Evolutionary conservation across 2,888 invertebrate genomes (phyloP), one percentile per base, ranked within the genome.

Genomic region (Panorpa germanica): DNA sequence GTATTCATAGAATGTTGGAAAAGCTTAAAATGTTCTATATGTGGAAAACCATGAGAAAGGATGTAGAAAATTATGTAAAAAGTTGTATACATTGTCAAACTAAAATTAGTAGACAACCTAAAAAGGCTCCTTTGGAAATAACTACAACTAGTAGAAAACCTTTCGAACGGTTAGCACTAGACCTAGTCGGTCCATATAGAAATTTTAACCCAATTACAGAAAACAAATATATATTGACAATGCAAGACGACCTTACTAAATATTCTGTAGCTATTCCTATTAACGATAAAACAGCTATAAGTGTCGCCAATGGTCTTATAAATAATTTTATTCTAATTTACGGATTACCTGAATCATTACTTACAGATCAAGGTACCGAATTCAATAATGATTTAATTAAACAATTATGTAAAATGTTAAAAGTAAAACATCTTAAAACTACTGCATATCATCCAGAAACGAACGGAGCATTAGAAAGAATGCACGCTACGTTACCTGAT

Each of bases 331-430:
- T 3, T 48, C 49, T 33, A 49, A 50, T 8, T 45, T 50, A 7
- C 49, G 52, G 2, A 43, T 46, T 36, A 31, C 31, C 4, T n/a
- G n/a, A n/a, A n/a, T n/a, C n/a, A n/a, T 40, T 51, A 17, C 30
- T 54, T 2, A 43, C 51, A 0, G 53, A 56, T 35, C 45, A 48
- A 41, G 53, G 49, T 3, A 40, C 43, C 7, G 42, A 51, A 29
- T 51, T 52, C 34, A 45, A 37, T 5, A 45, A 47, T 3, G 36
- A 46, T 6, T 16, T 49, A 26, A 35, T 50, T 4, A 43, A 44
- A 40, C 38, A 48, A 38, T 13, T 46, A 17, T 36, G 36, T n/a
- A 44, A 43, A 36, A 25, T 47, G 14, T 42, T 49, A 21, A 39
- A 45, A 39, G 43, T 44, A 4, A 45, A 43, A 37, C 40, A 47